A percentile compares a stretch with the other conserved stretches of the same genome.
phyloP scores from a whole-genome alignment of 92 coral and sea anemone genomes.

The Anthopleura xanthogrammica region DNA sequence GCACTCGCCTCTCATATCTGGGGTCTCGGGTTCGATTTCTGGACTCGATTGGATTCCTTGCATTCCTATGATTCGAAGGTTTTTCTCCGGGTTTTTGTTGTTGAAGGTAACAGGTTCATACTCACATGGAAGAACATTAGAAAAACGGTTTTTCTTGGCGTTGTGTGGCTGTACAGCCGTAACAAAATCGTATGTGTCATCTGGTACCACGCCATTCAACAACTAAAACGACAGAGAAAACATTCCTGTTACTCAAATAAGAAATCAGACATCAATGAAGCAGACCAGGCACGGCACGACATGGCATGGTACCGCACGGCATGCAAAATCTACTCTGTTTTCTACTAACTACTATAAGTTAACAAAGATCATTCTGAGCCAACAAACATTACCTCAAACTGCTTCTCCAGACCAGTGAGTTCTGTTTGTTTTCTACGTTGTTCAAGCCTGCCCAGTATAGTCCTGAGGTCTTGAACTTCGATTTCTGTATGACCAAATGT shows the following conservation, averaged over 20 bases:
- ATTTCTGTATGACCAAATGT: conserved; percentile 68
- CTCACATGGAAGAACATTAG: conserved; percentile 68
- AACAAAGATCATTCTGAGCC: no score
- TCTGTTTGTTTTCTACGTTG: conserved; percentile 17
- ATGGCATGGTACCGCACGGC: neutral
- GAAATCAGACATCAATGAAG: no score
- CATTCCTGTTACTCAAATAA: no score
- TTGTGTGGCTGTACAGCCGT: conserved; percentile 49
- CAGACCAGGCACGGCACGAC: neutral
- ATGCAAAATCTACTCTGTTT: no score
- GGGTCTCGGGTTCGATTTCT: no score
- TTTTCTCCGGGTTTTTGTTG: no score
- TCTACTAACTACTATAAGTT: no score
- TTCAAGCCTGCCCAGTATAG: neutral
- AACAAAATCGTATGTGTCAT: conserved; percentile 45
- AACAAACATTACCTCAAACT: conserved; percentile 46
- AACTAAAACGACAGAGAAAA: conserved; percentile 13
- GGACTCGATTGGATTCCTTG: no score
- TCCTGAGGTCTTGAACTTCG: conserved; percentile 44
- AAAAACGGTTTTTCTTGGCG: conserved; percentile 56
- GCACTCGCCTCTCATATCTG: no score
- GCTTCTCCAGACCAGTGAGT: conserved; percentile 39
- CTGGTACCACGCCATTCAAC: conserved; percentile 54
- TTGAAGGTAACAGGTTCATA: neutral
- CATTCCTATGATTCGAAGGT: no score